Conservation (phyloP, 2,113 vertebrate species). For the Dipodomys ordii region DNA sequence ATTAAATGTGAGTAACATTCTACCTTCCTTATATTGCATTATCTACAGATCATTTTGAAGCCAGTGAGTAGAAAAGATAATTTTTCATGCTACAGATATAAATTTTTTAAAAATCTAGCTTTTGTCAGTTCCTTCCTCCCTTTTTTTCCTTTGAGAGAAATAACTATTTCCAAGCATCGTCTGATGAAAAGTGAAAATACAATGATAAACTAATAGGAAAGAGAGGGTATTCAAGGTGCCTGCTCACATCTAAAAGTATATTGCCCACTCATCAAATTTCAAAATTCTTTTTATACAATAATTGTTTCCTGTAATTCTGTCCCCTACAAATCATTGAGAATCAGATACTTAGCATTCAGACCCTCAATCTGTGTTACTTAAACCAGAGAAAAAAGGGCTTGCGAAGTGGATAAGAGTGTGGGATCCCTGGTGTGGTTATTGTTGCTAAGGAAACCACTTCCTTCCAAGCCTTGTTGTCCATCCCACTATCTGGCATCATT, state of each 20-base stretch:
- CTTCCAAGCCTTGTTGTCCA: constrained; percentile 63
- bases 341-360: constrained; percentile 63
- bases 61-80: background rate
- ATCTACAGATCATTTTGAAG: constrained; percentile 13
- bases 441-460: constrained; percentile 77
- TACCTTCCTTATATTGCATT: background rate
- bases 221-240: background rate
- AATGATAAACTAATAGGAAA: background rate
- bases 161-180: constrained; percentile 9
- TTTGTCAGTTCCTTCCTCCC: background rate
- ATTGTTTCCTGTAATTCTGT: constrained; percentile 48
- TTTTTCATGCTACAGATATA: constrained; percentile 25
- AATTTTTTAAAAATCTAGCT: background rate
- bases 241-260: background rate
- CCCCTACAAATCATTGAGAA: constrained; percentile 66
- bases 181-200: constrained; percentile 33
- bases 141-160: constrained; percentile 9
- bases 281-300: constrained; percentile 28
- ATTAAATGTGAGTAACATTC: background rate
- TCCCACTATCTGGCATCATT: constrained; percentile 59
- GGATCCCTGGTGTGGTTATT: constrained; percentile 25
- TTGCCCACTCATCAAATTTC: background rate
- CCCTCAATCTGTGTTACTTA: constrained; percentile 47
- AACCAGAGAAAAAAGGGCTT: constrained; percentile 50
- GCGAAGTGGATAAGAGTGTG: constrained; percentile 60